Conservation (phyloP, 2,888 invertebrate genomes). For the Peribatodes rhomboidaria region DNA sequence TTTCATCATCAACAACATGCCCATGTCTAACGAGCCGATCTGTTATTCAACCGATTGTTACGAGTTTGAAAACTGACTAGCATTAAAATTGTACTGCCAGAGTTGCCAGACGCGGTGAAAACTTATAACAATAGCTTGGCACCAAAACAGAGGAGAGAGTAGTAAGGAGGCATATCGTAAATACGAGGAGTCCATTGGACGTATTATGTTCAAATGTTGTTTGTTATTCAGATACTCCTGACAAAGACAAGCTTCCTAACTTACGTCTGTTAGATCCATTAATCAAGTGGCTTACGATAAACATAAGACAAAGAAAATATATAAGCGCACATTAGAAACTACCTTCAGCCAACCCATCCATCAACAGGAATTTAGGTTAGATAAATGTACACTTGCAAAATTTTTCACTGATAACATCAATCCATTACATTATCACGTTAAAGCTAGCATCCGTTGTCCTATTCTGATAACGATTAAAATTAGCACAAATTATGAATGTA, state of each 20-base stretch:
- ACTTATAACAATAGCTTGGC: conserved; percentile 66
- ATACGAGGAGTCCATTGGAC: conserved; percentile 11
- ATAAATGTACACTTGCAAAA: conserved; percentile 18
- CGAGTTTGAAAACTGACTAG: conserved; percentile 12
- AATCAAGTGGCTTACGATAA: conserved; percentile 26
- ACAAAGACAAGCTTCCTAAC: conserved; percentile 40
- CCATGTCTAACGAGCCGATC: conserved; percentile 11
- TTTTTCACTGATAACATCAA: conserved; percentile 9
- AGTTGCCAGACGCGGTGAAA: conserved; percentile 58
- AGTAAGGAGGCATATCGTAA: conserved; percentile 41
- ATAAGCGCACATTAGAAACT: background rate
- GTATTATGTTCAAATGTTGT: conserved; percentile 40
- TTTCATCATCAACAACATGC: conserved; percentile 8
- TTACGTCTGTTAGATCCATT: conserved; percentile 9
- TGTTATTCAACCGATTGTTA: conserved; percentile 34
- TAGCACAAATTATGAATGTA: background rate
- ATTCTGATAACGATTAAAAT: conserved; percentile 10
- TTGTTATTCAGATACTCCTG: conserved; percentile 20
- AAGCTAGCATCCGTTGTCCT: conserved; percentile 5
- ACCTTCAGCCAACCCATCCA: conserved; percentile 11
- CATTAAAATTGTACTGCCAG: conserved; percentile 23
- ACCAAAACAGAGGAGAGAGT: conserved; percentile 71
- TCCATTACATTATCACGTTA: conserved; percentile 6
- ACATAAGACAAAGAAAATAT: conserved; percentile 16
- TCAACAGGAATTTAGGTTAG: conserved; percentile 16